Conservation (phyloP, 2,888 invertebrate genomes). For the Antitype chi region DNA sequence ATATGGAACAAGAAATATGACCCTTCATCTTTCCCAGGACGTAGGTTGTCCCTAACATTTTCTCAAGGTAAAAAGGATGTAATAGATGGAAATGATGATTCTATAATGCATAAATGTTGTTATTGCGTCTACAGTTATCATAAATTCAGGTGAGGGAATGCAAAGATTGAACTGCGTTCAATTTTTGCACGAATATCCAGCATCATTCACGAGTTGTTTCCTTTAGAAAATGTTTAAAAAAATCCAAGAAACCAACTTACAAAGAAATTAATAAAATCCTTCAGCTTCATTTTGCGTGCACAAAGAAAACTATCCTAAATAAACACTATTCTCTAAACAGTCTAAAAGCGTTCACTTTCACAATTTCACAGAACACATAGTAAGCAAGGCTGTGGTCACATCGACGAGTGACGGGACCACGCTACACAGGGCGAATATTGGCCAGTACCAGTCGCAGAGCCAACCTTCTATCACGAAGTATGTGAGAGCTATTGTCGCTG, state of each 20-base stretch:
- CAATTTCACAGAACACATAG: conserved; percentile 76
- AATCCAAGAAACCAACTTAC: conserved; percentile 64
- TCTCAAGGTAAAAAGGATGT: background rate
- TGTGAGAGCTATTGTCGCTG: conserved; percentile 91
- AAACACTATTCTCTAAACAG: conserved; percentile 15
- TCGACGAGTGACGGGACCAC: conserved; percentile 89
- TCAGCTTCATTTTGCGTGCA: conserved; percentile 54
- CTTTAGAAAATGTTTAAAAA: background rate
- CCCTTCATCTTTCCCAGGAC: background rate
- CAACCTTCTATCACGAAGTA: conserved; percentile 93
- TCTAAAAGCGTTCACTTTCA: conserved; percentile 55
- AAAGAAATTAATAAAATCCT: conserved; percentile 55
- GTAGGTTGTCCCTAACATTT: background rate
- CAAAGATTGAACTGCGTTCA: background rate
- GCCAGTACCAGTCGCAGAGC: conserved; percentile 94
- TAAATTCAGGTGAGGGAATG: conserved; percentile 12
- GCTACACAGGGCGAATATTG: conserved; percentile 92
- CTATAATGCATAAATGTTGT: background rate
- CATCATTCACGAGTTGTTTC: background rate
- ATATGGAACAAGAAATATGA: background rate
- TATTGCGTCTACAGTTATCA: background rate
- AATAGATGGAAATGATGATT: no score
- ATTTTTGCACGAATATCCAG: background rate
- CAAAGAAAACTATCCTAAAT: conserved; percentile 30
- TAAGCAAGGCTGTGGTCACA: conserved; percentile 73